Conservation (phyloP, 2,113 vertebrate species). For the Psammodynastes pulverulentus region DNA sequence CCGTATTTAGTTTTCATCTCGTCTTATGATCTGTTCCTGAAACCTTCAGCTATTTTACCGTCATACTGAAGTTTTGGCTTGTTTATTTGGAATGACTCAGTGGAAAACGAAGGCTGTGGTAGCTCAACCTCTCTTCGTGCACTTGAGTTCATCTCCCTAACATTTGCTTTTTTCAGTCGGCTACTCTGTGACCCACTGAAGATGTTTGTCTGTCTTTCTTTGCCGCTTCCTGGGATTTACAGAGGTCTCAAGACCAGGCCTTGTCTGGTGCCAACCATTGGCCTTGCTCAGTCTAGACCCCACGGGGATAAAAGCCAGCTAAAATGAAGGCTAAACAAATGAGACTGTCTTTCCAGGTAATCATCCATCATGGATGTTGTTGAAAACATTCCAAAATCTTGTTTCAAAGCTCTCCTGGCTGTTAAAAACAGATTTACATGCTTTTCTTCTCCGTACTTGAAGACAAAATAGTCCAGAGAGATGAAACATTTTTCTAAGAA, state of each 20-base stretch:
- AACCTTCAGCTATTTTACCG: conserved; percentile 38
- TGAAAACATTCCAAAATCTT: background rate
- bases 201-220: background rate
- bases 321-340: conserved; percentile 22
- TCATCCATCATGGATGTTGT: background rate
- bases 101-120: conserved; percentile 32
- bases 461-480: conserved; percentile 15
- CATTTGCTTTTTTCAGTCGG: background rate
- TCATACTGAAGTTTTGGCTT: conserved; percentile 28
- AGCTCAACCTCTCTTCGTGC: conserved; percentile 9
- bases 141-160: conserved; percentile 29
- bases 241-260: background rate
- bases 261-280: conserved; percentile 14
- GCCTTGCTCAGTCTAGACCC: conserved; percentile 14
- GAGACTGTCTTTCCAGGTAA: conserved; percentile 1
- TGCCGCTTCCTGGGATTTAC: background rate
- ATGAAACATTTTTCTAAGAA: conserved; percentile 23
- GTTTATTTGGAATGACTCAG: conserved; percentile 27
- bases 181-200: background rate
- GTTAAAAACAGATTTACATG: conserved; percentile 37
- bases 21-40: conserved; percentile 36
- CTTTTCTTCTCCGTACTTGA: conserved; percentile 13
- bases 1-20: conserved; percentile 51
- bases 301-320: conserved; percentile 6
- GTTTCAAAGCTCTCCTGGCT: conserved; percentile 20